These are phyloP conservation scores for Dasypogon diadema DNA, from an alignment of 2,888 invertebrate species.

Conservation along the genomic window DNA sequence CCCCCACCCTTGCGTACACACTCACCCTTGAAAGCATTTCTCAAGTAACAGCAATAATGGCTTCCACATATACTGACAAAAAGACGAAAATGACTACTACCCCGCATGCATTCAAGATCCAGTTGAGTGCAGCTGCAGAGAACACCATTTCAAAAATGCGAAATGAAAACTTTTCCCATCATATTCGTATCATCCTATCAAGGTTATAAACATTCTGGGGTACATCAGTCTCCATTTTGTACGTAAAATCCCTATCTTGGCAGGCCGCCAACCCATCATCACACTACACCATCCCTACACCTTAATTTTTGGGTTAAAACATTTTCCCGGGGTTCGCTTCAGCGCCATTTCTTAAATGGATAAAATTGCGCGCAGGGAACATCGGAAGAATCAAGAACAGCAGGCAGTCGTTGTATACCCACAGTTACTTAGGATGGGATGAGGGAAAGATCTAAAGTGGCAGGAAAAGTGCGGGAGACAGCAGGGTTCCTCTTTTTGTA, in stretches of 20 bases:
- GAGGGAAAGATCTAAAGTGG: not conserved
- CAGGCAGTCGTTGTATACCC: not conserved
- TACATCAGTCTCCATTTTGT: slow-evolving; percentile 4
- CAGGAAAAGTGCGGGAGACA: not conserved
- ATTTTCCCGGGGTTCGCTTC: not conserved
- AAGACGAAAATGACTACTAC: no score
- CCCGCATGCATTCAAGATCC: not conserved
- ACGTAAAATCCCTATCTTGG: not conserved
- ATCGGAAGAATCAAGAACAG: not conserved
- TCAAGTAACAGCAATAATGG: not conserved
- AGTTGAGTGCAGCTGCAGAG: not conserved
- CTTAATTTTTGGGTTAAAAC: not conserved
- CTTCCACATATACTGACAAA: not conserved
- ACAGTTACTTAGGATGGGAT: not conserved
- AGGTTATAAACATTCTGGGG: not conserved
- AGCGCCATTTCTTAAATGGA: not conserved
- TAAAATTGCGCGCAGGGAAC: slow-evolving; percentile 16
- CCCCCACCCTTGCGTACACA: no score
- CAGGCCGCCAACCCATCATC: not conserved
- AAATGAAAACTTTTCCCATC: slow-evolving; percentile 25
- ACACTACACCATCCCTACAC: not conserved
- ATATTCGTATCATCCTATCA: slow-evolving; percentile 11
- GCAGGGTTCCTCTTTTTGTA: slow-evolving; percentile 6
- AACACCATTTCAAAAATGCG: slow-evolving; percentile 4
- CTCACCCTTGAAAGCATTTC: not conserved